phyloP scores from a whole-genome alignment of 2,888 invertebrate genomes.

The Phyto melanocephala region DNA sequence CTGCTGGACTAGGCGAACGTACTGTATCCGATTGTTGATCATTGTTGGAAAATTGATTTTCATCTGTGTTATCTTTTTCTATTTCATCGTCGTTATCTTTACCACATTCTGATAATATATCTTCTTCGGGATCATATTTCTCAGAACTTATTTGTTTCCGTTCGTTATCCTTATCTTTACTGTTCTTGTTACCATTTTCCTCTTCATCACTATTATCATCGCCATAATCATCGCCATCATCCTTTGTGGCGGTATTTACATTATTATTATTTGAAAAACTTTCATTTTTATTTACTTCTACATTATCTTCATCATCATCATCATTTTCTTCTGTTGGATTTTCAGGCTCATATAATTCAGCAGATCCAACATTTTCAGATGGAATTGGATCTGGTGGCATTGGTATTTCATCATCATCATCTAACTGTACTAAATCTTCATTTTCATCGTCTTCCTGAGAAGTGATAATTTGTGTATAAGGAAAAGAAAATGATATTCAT shows the following conservation, averaged over 20 bases:
- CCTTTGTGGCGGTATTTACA: slow-evolving; percentile 16
- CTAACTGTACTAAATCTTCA: slow-evolving; percentile 79
- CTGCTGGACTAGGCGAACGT: slow-evolving; percentile 63
- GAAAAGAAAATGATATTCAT: slow-evolving; percentile 80
- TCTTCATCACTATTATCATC: slow-evolving; percentile 42
- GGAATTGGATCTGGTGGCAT: slow-evolving; percentile 73
- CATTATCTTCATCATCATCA: slow-evolving; percentile 65
- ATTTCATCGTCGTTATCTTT: slow-evolving; percentile 7
- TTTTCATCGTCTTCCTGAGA: slow-evolving; percentile 79
- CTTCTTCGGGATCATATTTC: slow-evolving; percentile 60
- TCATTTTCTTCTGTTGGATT: slow-evolving; percentile 75
- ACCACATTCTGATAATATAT: slow-evolving; percentile 20
- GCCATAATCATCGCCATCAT: slow-evolving; percentile 48
- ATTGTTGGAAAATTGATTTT: slow-evolving; percentile 11
- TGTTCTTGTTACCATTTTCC: slow-evolving; percentile 29
- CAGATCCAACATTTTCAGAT: slow-evolving; percentile 53
- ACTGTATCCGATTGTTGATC: slow-evolving; percentile 36
- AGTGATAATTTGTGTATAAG: slow-evolving; percentile 78
- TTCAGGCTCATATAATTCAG: slow-evolving; percentile 77
- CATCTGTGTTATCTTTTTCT: neutral
- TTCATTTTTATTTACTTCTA: slow-evolving; percentile 63
- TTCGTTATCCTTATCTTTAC: slow-evolving; percentile 28
- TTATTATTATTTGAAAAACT: slow-evolving; percentile 36
- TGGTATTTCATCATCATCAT: slow-evolving; percentile 77
- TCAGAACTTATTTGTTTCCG: slow-evolving; percentile 26